Conservation (phyloP, 2,888 invertebrate species). For the Sphaeridia pumilis region DNA sequence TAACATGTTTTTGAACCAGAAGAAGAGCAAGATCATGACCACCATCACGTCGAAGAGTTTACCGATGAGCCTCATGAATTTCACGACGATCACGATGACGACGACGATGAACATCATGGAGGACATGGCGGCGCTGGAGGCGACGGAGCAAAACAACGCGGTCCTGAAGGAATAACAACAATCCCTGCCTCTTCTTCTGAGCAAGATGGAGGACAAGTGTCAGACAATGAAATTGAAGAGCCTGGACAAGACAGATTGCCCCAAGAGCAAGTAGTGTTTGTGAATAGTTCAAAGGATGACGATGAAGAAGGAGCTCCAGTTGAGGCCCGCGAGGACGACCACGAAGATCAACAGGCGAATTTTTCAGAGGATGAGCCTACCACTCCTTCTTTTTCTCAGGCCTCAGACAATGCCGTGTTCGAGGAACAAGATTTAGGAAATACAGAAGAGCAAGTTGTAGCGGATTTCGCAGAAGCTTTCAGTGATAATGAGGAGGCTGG, state of each 20-base stretch:
- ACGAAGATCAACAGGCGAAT: too few species aligned
- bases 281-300: background rate
- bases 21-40: slow-evolving; percentile 11
- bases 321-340: background rate
- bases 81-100: slow-evolving; percentile 10
- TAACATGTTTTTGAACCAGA: background rate
- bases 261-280: background rate
- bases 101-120: slow-evolving; percentile 1
- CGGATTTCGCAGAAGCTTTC: too few species aligned
- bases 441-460: too few species aligned
- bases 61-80: slow-evolving; percentile 10
- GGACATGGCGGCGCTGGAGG: background rate
- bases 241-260: background rate
- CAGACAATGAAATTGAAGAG: background rate
- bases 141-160: slow-evolving; percentile 1
- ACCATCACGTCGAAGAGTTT: slow-evolving; percentile 11
- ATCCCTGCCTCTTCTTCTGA: too few species aligned
- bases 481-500: too few species aligned
- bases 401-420: background rate
- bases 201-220: background rate
- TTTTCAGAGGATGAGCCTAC: background rate
- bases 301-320: background rate
- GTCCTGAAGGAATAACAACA: too few species aligned
- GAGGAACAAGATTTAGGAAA: background rate
- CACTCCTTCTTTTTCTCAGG: too few species aligned